Evolutionary conservation across 92 coral and sea anemone species (phyloP).

Genomic region (Heteractis magnifica): DNA sequence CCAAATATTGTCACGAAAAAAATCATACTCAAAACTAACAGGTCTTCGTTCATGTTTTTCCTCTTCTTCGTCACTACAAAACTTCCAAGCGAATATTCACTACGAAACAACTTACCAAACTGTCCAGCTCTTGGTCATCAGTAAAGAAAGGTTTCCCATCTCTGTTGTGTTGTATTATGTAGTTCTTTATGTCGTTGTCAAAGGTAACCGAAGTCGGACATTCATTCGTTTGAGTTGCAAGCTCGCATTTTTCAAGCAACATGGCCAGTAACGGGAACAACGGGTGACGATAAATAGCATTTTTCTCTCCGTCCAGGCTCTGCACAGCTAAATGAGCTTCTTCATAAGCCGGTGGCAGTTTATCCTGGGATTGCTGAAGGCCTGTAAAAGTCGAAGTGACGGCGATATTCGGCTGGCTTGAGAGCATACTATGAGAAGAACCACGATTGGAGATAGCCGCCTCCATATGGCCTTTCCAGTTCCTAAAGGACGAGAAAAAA

Average conservation of each 20-base stretch:
- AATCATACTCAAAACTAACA: slow-evolving; percentile 16
- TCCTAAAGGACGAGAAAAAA: slow-evolving; percentile 50
- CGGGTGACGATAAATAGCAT: slow-evolving; percentile 94
- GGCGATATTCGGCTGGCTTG: slow-evolving; percentile 68
- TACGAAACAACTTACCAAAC: slow-evolving; percentile 67
- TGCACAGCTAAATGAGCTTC: slow-evolving; percentile 93
- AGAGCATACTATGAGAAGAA: slow-evolving; percentile 69
- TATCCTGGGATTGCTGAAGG: slow-evolving; percentile 75
- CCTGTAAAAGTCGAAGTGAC: slow-evolving; percentile 66
- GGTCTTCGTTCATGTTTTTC: background rate
- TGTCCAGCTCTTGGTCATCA: slow-evolving; percentile 91
- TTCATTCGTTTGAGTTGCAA: slow-evolving; percentile 91
- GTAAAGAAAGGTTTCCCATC: slow-evolving; percentile 94
- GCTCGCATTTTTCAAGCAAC: slow-evolving; percentile 97
- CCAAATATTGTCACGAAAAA: background rate
- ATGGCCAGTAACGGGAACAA: slow-evolving; percentile 91
- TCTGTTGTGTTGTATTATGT: slow-evolving; percentile 81
- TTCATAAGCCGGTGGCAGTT: slow-evolving; percentile 92
- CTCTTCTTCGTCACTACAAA: background rate
- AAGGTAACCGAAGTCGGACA: slow-evolving; percentile 81
- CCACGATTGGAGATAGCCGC: slow-evolving; percentile 73
- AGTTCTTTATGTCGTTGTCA: slow-evolving; percentile 93
- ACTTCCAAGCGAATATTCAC: background rate
- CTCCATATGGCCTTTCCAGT: slow-evolving; percentile 71
- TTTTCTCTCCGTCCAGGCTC: slow-evolving; percentile 84